Evolutionary conservation across 2,888 invertebrate genomes (phyloP).

Genomic region (Frankliniella fusca): DNA sequence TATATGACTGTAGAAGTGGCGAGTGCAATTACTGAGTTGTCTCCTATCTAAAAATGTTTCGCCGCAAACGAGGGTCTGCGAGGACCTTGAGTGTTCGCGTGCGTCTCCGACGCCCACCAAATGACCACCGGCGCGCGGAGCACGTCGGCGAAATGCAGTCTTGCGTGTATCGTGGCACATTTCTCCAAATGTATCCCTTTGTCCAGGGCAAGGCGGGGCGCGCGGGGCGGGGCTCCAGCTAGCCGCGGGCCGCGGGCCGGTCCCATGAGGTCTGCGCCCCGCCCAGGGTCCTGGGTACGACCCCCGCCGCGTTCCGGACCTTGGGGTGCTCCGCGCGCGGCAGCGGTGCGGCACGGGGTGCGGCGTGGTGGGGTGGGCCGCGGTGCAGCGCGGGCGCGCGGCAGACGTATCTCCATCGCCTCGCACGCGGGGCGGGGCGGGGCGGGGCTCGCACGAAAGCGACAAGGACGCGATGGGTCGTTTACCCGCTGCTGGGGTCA

Average conservation of each 20-base stretch:
- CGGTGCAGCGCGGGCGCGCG: too few relatives aligned
- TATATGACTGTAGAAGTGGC: too few relatives aligned
- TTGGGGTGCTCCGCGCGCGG: neutral
- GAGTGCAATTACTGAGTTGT: too few relatives aligned
- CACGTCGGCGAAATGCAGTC: neutral
- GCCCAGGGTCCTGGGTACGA: slow-evolving; percentile 23
- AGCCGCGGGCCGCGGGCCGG: neutral
- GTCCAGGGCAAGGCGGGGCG: neutral
- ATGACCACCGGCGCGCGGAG: neutral
- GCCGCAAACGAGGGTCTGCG: too few relatives aligned
- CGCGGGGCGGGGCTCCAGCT: too few relatives aligned
- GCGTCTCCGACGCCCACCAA: neutral
- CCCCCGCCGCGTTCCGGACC: neutral
- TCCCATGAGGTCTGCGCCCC: neutral
- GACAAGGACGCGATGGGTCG: neutral
- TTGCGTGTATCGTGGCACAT: neutral
- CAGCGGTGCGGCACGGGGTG: neutral
- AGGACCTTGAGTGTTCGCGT: neutral
- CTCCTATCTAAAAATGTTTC: too few relatives aligned
- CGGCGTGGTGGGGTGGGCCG: too few relatives aligned
- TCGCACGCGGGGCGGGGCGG: neutral
- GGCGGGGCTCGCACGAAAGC: neutral
- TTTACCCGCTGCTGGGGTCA: neutral
- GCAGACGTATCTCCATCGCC: neutral
- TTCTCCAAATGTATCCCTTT: neutral